Percentiles rank a stretch among this genome's conserved stretches.
phyloP scores from a whole-genome alignment of 2,888 invertebrate genomes.

The Meliscaeva auricollis region DNA sequence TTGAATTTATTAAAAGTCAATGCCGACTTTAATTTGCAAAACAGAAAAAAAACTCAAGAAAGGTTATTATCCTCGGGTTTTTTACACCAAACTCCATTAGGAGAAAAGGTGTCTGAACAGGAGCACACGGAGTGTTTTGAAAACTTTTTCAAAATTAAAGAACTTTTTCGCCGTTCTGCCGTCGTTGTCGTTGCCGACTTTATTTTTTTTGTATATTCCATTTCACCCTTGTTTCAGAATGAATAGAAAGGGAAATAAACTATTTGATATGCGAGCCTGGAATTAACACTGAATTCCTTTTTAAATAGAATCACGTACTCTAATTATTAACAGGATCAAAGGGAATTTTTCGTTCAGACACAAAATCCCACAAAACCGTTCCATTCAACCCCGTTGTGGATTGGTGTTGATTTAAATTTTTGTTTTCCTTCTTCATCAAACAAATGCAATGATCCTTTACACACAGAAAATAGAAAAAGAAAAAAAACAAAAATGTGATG shows the following conservation, averaged over 20 bases:
- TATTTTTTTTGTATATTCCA: neutral
- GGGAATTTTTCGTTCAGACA: constrained; percentile 48
- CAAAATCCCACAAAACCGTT: constrained; percentile 1
- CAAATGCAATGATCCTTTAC: constrained; percentile 44
- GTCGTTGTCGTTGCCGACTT: neutral
- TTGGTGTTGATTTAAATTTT: constrained; percentile 19
- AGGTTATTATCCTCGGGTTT: constrained; percentile 35
- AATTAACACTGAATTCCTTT: constrained; percentile 66
- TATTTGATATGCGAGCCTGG: constrained; percentile 69
- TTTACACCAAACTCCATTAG: constrained; percentile 29
- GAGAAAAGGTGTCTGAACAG: constrained; percentile 24
- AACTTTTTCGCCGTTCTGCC: constrained; percentile 42
- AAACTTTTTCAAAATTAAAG: constrained; percentile 50
- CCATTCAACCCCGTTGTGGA: neutral
- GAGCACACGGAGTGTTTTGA: constrained; percentile 2
- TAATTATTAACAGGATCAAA: constrained; percentile 75
- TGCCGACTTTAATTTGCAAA: constrained; percentile 39
- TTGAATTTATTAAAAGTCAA: constrained; percentile 65
- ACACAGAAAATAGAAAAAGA: neutral
- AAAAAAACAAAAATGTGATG: neutral
- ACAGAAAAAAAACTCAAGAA: constrained; percentile 19
- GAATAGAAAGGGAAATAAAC: constrained; percentile 49
- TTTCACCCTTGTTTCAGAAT: constrained; percentile 6
- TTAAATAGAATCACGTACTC: constrained; percentile 75
- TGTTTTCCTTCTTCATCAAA: constrained; percentile 14